phyloP scores from a whole-genome alignment of 2,888 invertebrate species.

The Clivina fossor region DNA sequence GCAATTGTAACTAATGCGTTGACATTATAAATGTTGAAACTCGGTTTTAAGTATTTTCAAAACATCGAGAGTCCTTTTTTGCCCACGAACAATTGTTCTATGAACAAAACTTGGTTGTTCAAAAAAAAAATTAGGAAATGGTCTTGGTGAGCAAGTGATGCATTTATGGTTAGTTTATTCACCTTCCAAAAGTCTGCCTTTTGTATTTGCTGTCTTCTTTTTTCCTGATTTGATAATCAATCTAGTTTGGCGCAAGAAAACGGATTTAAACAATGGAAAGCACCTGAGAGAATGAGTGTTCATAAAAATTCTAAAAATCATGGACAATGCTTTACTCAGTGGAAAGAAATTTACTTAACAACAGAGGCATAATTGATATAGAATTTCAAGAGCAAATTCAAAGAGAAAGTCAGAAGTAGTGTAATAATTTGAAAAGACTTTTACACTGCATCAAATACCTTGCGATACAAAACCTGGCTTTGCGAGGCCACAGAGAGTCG shows the following conservation, averaged over 20 bases:
- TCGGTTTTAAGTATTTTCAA: no score
- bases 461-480: slow-evolving; percentile 23
- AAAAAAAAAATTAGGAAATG: no score
- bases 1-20: no score
- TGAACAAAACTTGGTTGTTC: no score
- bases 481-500: slow-evolving; percentile 22
- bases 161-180: no score
- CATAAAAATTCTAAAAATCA: slow-evolving; percentile 12
- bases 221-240: slow-evolving; percentile 6
- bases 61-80: no score
- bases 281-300: neutral
- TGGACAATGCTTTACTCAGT: slow-evolving; percentile 3
- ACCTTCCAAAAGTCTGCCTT: neutral
- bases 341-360: slow-evolving; percentile 9
- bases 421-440: slow-evolving; percentile 16
- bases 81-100: no score
- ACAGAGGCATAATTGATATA: slow-evolving; percentile 13
- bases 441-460: slow-evolving; percentile 23
- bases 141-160: no score
- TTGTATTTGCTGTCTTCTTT: slow-evolving; percentile 13
- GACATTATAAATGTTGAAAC: no score
- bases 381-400: slow-evolving; percentile 2
- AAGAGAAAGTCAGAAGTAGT: slow-evolving; percentile 8
- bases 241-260: slow-evolving; percentile 8
- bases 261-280: slow-evolving; percentile 12